Evolutionary conservation across 1,140 invertebrate genomes (phyloP).

Genomic region (Olivierus martensii): DNA sequence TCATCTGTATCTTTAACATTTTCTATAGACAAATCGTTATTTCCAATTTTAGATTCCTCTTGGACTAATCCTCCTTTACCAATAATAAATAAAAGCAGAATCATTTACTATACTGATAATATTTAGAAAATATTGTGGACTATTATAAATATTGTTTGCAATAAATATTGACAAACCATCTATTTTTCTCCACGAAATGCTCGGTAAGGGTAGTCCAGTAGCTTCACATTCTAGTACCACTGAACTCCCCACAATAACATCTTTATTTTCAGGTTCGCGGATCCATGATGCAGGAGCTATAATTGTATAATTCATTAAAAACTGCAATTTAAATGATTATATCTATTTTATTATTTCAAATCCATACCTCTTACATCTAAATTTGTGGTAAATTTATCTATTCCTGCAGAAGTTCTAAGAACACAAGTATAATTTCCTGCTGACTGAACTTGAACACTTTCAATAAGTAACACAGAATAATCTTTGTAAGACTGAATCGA

Average conservation of each 20-base stretch:
- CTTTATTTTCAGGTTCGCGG: background rate
- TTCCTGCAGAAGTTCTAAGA: background rate
- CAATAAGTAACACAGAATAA: background rate
- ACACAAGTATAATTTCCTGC: background rate
- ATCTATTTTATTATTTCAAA: background rate
- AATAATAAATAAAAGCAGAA: too few relatives aligned
- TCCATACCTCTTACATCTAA: background rate
- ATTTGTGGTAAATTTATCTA: background rate
- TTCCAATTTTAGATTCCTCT: background rate
- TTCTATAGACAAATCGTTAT: background rate
- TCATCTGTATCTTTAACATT: conserved; percentile 10
- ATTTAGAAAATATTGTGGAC: too few relatives aligned
- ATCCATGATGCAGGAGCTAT: background rate
- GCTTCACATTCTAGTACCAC: background rate
- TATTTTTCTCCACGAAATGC: background rate
- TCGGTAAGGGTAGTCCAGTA: background rate
- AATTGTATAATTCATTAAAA: too few relatives aligned
- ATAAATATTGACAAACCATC: background rate
- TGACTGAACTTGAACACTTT: background rate
- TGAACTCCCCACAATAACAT: background rate
- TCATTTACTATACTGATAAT: too few relatives aligned
- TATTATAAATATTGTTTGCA: background rate
- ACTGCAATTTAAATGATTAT: background rate
- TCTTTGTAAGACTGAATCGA: background rate
- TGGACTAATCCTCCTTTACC: background rate